Evolutionary conservation across 35 echinoderm and acorn worm species (phyloP).

Genomic region (Amphiura filiformis): DNA sequence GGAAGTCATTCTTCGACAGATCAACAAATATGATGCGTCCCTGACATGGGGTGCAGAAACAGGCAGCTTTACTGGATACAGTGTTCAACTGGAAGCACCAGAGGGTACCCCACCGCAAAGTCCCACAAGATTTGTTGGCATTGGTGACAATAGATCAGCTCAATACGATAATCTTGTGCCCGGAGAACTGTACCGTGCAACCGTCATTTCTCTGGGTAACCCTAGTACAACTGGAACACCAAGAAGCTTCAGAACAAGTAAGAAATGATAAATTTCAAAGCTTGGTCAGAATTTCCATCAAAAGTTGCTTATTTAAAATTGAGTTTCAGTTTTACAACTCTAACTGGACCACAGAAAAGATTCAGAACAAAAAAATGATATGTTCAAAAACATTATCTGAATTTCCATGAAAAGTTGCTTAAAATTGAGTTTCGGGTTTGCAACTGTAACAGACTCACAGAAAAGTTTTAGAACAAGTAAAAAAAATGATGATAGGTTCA

Average conservation of each 20-base stretch:
- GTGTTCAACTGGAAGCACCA: not conserved
- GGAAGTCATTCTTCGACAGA: not conserved
- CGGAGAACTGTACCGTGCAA: not conserved
- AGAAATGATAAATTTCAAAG: too few species aligned
- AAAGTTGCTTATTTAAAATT: too few species aligned
- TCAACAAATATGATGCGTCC: not conserved
- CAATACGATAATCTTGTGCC: not conserved
- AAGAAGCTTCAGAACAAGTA: not conserved
- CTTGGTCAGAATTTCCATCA: too few species aligned
- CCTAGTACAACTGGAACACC: not conserved
- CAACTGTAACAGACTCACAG: too few species aligned
- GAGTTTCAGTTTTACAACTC: too few species aligned
- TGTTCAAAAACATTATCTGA: too few species aligned
- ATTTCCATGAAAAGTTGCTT: too few species aligned
- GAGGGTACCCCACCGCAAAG: not conserved
- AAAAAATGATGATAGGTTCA: too few species aligned
- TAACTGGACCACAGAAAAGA: too few species aligned
- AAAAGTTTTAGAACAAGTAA: too few species aligned
- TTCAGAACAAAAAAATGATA: too few species aligned
- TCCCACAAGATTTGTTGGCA: not conserved
- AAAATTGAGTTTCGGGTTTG: too few species aligned
- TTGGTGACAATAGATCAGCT: not conserved
- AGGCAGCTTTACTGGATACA: not conserved
- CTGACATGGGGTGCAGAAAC: not conserved
- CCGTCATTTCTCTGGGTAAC: not conserved